Evolutionary conservation across 2,888 invertebrate genomes (phyloP), one percentile per base, ranked within the genome.

Genomic region (Tineola bisselliella): DNA sequence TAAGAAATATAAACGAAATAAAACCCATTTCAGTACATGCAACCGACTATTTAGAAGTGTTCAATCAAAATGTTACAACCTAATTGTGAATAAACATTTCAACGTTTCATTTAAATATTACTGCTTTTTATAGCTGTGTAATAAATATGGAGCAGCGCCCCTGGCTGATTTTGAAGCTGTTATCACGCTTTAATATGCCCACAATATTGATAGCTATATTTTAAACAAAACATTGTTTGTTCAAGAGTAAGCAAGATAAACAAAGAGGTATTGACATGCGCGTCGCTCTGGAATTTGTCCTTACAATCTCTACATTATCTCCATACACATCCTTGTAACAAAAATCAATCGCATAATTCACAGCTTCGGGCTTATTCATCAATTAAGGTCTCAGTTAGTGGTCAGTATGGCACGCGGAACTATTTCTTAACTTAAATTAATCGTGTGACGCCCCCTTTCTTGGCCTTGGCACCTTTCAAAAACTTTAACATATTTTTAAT

Each of bases 391-490:
- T 56, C 19, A 17, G 56, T 56, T 33, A 33, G 31, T 58, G 58
- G 58, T 33, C 33, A 58, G 33, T 58, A 15, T 33, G 58, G 58
- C 58, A 58, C 58, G 58, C 58, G 58, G 58, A 58, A 58, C 15
- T 58, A 33, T 58, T 58, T 58, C 58, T n/a, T 13, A 58, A 58
- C 15, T 58, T 33, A 25, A 15, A 31, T 19, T 13, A 31, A 58
- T 19, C 31, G 33, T 58, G 13, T 33, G 58, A 58, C 58, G 58
- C 58, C 58, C 56, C 58, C 58, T 33, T 58, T 58, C 31, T 15
- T 33, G 58, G 31, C 58, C 58, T 58, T 58, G 58, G 58, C 58
- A 58, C 58, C 58, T 58, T 58, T 58, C 58, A 19, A 58, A 58
- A 33, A 13, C 12, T 54, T 25, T 54, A 25, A 54, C 25, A 54